A percentile compares a stretch with the other conserved stretches of the same genome.
Evolutionary conservation across 53 echinoderm and acorn worm genomes (phyloP).

Genomic region (Echinometra lucunter): DNA sequence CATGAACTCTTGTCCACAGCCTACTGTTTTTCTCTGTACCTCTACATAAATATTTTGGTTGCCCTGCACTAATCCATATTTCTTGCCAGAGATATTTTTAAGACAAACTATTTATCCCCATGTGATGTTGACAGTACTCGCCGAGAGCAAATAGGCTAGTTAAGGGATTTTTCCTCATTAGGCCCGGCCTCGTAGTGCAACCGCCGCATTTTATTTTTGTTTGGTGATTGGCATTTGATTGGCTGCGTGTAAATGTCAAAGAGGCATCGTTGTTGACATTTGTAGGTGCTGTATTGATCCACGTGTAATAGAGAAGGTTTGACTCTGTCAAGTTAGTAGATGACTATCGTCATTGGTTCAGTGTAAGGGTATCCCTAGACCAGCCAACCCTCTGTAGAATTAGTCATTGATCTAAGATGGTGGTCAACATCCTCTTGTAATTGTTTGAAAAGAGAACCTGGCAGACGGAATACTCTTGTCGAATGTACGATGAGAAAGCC

Average conservation of each 20-base stretch:
- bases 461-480: background rate
- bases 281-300: constrained; percentile 48
- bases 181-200: background rate
- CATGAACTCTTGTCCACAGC: background rate
- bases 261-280: constrained; percentile 49
- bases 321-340: background rate
- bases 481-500: no score
- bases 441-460: background rate
- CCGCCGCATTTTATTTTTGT: constrained; percentile 27
- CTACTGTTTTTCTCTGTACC: background rate
- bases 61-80: constrained; percentile 19
- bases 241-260: constrained; percentile 52
- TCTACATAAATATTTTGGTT: background rate
- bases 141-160: constrained; percentile 33
- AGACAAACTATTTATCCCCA: constrained; percentile 43
- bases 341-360: background rate
- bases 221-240: constrained; percentile 57
- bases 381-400: background rate
- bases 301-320: constrained; percentile 37
- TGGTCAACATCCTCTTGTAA: background rate
- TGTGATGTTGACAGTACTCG: constrained; percentile 7
- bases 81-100: constrained; percentile 20
- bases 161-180: constrained; percentile 4
- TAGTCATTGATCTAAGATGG: constrained; percentile 20
- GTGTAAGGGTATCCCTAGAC: background rate